These are phyloP conservation scores for Cryptops parisi DNA, from an alignment of 2,888 invertebrate species.

Conservation along the genomic window DNA sequence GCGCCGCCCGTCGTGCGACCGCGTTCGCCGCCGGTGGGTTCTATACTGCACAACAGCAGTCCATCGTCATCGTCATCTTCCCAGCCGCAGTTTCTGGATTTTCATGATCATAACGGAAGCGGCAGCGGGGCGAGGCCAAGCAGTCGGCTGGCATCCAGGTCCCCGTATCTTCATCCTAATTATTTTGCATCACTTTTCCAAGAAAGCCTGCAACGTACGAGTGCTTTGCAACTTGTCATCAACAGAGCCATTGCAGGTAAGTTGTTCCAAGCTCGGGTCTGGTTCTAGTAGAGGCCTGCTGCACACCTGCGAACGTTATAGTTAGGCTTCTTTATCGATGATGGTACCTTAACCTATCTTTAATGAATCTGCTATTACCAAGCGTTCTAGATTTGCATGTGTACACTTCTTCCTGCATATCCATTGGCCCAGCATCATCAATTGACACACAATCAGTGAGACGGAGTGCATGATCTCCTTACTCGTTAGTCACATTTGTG, in stretches of 20 bases:
- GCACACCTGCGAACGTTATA: too few species aligned
- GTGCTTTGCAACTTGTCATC: slow-evolving; percentile 10
- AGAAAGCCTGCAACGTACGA: slow-evolving; percentile 10
- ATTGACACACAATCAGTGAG: too few species aligned
- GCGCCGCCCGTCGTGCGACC: slow-evolving; percentile 6
- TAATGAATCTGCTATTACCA: too few species aligned
- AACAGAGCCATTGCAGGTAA: slow-evolving; percentile 12
- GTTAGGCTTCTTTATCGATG: too few species aligned
- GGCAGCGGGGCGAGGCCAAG: neutral
- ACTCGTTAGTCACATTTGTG: too few species aligned
- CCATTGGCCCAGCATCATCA: too few species aligned
- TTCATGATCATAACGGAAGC: slow-evolving; percentile 1
- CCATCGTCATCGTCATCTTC: too few species aligned
- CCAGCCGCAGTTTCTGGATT: slow-evolving; percentile 4
- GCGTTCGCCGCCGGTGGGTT: slow-evolving; percentile 9
- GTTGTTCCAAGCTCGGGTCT: neutral
- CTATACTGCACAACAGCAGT: neutral
- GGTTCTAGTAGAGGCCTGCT: neutral
- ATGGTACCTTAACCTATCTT: too few species aligned
- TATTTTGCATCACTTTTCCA: slow-evolving; percentile 11
- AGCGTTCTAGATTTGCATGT: too few species aligned
- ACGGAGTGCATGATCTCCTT: too few species aligned
- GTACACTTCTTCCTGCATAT: too few species aligned
- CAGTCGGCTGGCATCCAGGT: neutral
- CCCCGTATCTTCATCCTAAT: slow-evolving; percentile 8